A percentile compares a stretch with the other conserved stretches of the same genome.
Evolutionary conservation across 1,140 invertebrate genomes (phyloP).

Genomic region (Heliconius eleuchia): DNA sequence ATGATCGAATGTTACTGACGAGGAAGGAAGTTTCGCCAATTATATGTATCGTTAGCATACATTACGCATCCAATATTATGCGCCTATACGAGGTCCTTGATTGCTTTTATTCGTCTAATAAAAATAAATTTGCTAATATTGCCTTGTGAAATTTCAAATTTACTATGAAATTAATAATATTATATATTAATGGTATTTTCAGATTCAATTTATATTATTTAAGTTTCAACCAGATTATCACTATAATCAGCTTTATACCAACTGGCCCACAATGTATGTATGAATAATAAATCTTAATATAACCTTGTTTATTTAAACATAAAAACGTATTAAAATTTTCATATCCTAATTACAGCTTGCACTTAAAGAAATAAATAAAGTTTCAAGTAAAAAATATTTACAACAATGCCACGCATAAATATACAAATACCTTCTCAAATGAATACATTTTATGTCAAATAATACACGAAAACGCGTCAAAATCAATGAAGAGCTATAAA

Average conservation of each 20-base stretch:
- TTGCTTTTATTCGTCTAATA: constrained; percentile 71
- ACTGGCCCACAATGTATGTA: too few relatives aligned
- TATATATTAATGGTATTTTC: too few relatives aligned
- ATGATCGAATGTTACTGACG: constrained; percentile 61
- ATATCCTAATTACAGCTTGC: neutral
- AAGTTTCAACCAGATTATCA: too few relatives aligned
- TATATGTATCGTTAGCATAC: constrained; percentile 74
- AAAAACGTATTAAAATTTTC: too few relatives aligned
- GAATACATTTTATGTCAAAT: constrained; percentile 14
- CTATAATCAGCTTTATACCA: too few relatives aligned
- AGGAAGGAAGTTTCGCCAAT: constrained; percentile 77
- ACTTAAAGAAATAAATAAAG: neutral
- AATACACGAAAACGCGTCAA: constrained; percentile 35
- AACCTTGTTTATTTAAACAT: too few relatives aligned
- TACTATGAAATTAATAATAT: too few relatives aligned
- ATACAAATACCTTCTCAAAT: neutral
- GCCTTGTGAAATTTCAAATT: neutral
- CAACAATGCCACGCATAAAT: neutral
- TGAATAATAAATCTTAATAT: too few relatives aligned
- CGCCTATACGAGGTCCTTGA: constrained; percentile 64
- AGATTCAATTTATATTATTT: too few relatives aligned
- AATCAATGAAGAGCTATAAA: constrained; percentile 60
- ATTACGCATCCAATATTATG: constrained; percentile 68
- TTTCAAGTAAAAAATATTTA: constrained; percentile 6
- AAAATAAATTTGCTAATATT: constrained; percentile 59